These are phyloP conservation scores for Notarius quadriscutis DNA, from an alignment of 2,113 vertebrate genomes.

Conservation along the genomic window DNA sequence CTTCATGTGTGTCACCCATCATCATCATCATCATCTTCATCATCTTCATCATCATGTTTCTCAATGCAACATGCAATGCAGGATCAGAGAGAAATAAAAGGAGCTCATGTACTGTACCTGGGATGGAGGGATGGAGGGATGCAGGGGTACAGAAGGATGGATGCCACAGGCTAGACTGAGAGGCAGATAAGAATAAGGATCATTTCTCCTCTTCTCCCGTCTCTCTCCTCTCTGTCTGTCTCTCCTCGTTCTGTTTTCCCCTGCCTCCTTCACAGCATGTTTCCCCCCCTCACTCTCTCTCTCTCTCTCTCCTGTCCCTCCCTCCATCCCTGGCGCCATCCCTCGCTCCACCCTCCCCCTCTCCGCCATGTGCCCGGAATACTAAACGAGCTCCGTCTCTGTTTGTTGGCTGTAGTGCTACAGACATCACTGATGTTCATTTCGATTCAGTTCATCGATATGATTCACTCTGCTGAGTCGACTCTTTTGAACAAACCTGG, in stretches of 20 bases:
- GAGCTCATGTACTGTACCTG: conserved; percentile 59
- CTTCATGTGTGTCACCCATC: background rate
- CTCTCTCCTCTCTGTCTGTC: conserved; percentile 52
- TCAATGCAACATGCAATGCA: conserved; percentile 26
- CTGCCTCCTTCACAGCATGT: conserved; percentile 65
- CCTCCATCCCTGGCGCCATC: conserved; percentile 64
- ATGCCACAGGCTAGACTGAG: conserved; percentile 60
- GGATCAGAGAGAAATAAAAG: conserved; percentile 55
- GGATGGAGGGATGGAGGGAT: conserved; percentile 58
- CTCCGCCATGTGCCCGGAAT: conserved; percentile 75
- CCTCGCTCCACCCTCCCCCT: conserved; percentile 63
- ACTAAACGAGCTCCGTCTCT: conserved; percentile 70
- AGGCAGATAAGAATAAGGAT: conserved; percentile 68
- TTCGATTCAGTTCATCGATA: conserved; percentile 1
- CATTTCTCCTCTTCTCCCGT: conserved; percentile 67
- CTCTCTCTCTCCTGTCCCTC: conserved; percentile 50
- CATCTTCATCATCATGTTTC: background rate
- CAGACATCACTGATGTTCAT: conserved; percentile 68
- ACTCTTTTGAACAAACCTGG: background rate
- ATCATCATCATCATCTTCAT: background rate
- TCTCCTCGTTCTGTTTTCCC: conserved; percentile 66
- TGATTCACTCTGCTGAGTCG: background rate
- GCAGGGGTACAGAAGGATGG: conserved; percentile 35
- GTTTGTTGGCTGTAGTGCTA: conserved; percentile 67
- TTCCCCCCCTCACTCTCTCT: conserved; percentile 60